phyloP scores from a whole-genome alignment of 2,797 vertebrate genomes.

The Oreochromis mossambicus region DNA sequence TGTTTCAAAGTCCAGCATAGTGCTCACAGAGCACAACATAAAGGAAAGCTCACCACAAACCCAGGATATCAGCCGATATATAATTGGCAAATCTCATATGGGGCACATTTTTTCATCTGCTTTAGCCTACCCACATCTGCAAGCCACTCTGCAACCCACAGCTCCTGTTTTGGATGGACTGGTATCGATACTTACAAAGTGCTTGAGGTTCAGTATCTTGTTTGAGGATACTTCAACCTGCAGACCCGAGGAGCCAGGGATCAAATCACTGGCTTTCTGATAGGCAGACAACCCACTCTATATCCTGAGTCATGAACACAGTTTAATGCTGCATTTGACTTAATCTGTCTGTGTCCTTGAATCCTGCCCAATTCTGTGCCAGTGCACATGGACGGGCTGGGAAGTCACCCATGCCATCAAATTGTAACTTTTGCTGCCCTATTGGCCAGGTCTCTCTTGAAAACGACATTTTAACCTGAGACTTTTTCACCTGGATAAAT shows the following conservation, averaged over 20 bases:
- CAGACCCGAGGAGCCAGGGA: background rate
- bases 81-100: background rate
- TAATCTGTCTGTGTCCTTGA: background rate
- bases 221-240: background rate
- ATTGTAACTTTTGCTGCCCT: background rate
- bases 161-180: background rate
- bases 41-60: background rate
- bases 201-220: background rate
- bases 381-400: background rate
- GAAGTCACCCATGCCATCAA: background rate
- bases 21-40: background rate
- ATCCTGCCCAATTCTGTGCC: background rate
- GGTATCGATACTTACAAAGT: background rate
- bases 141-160: background rate
- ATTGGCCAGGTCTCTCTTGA: background rate
- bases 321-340: background rate
- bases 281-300: background rate
- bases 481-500: background rate
- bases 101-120: background rate
- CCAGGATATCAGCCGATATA: background rate
- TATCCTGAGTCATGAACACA: background rate
- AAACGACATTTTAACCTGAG: background rate
- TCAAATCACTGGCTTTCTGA: background rate
- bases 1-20: background rate
- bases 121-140: too few relatives aligned